A percentile compares a stretch with the other conserved stretches of the same genome.
These are phyloP conservation scores for Fistularia tabacaria DNA, from an alignment of 2,797 vertebrate species.

Conservation along the genomic window DNA sequence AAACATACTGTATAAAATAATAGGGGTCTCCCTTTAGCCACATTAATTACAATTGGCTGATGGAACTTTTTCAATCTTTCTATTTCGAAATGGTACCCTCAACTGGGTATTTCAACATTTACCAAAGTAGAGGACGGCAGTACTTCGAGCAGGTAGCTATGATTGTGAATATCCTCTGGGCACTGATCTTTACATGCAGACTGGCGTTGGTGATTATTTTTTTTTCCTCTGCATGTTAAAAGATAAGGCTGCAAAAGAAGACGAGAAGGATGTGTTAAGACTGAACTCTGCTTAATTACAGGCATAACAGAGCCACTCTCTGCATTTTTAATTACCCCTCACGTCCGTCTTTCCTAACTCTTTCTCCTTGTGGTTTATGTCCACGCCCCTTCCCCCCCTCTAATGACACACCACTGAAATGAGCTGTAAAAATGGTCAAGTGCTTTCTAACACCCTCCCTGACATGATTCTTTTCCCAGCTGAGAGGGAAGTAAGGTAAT, in stretches of 20 bases:
- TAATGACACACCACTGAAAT: conserved; percentile 50
- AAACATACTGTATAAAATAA: no score
- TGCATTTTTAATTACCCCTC: conserved; percentile 54
- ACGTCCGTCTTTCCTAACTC: conserved; percentile 31
- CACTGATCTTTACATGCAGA: not conserved
- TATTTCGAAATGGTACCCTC: no score
- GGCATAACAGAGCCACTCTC: conserved; percentile 28
- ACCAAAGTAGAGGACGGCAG: no score
- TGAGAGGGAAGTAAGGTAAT: conserved; percentile 35
- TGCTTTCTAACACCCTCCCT: conserved; percentile 36
- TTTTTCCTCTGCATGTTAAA: conserved; percentile 3
- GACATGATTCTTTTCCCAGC: conserved; percentile 32
- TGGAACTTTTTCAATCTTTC: no score
- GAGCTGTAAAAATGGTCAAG: conserved; percentile 35
- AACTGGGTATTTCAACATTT: no score
- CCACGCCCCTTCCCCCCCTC: conserved; percentile 16
- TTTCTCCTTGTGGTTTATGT: conserved; percentile 32
- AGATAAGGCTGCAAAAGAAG: conserved; percentile 15
- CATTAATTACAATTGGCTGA: no score
- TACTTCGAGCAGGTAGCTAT: no score
- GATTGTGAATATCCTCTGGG: not conserved
- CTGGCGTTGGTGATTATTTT: not conserved
- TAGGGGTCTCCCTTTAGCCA: no score
- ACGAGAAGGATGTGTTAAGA: conserved; percentile 33
- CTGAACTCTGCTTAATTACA: conserved; percentile 52